Evolutionary conservation across 2,888 invertebrate genomes (phyloP).

Genomic region (Diploptera punctata): DNA sequence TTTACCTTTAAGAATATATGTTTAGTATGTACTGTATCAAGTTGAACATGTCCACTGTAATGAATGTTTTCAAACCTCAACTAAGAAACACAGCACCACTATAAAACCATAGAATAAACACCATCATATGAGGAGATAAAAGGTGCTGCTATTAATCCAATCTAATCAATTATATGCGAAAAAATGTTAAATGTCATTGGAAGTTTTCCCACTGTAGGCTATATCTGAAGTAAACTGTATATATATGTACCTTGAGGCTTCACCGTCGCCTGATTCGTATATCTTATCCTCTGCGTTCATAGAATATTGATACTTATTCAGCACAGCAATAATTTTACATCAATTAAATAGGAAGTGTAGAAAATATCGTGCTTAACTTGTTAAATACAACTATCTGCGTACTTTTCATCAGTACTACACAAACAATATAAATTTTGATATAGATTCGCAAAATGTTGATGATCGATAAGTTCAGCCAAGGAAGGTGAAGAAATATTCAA

Average conservation of each 20-base stretch:
- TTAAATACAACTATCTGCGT: slow-evolving; percentile 27
- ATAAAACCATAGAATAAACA: slow-evolving; percentile 6
- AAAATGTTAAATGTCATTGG: slow-evolving; percentile 1
- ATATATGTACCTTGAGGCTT: slow-evolving; percentile 45
- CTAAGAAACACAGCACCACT: slow-evolving; percentile 24
- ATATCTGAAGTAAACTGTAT: slow-evolving; percentile 14
- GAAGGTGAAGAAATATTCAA: neutral
- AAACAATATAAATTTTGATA: slow-evolving; percentile 37
- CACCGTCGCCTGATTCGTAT: slow-evolving; percentile 44
- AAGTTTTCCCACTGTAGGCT: slow-evolving; percentile 2
- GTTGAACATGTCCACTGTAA: slow-evolving; percentile 18
- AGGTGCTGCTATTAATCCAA: slow-evolving; percentile 10
- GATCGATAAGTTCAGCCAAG: slow-evolving; percentile 39
- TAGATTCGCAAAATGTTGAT: slow-evolving; percentile 34
- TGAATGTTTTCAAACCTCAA: slow-evolving; percentile 7
- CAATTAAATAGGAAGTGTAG: neutral
- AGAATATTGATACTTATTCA: slow-evolving; percentile 43
- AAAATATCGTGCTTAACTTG: slow-evolving; percentile 6
- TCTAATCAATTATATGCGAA: neutral
- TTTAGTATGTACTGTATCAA: slow-evolving; percentile 2
- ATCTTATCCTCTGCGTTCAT: slow-evolving; percentile 45
- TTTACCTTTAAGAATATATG: slow-evolving; percentile 17
- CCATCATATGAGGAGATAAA: neutral
- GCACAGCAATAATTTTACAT: slow-evolving; percentile 37
- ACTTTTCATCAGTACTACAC: slow-evolving; percentile 38